These are phyloP conservation scores for Oligia fasciuncula DNA, from an alignment of 2,888 invertebrate species.

Conservation along the genomic window DNA sequence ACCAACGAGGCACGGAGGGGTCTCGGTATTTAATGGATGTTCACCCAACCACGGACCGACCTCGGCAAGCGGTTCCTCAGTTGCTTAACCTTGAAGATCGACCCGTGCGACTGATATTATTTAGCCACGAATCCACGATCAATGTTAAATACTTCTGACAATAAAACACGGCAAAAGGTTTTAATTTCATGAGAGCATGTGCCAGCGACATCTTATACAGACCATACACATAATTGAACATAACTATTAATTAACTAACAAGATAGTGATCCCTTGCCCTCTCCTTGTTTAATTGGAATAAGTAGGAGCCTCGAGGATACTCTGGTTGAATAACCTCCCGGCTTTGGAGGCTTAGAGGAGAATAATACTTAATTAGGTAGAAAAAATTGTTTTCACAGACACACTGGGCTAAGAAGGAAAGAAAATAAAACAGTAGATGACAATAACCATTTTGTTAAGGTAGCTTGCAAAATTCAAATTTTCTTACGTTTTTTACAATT, in stretches of 20 bases:
- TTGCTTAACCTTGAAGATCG: too few relatives aligned
- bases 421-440: background rate
- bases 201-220: too few relatives aligned
- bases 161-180: background rate
- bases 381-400: conserved; percentile 21
- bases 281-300: conserved; percentile 53
- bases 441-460: background rate
- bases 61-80: too few relatives aligned
- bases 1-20: too few relatives aligned
- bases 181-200: conserved; percentile 3
- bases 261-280: conserved; percentile 53
- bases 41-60: too few relatives aligned
- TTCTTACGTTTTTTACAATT: background rate
- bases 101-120: too few relatives aligned
- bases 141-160: too few relatives aligned
- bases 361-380: conserved; percentile 8
- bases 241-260: conserved; percentile 54
- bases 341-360: conserved; percentile 17
- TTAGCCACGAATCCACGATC: too few relatives aligned
- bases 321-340: conserved; percentile 42
- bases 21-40: too few relatives aligned
- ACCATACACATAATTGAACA: conserved; percentile 17
- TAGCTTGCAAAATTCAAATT: background rate
- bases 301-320: conserved; percentile 53
- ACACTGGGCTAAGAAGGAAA: background rate